phyloP scores from a whole-genome alignment of 2,113 vertebrate species.

The Megatriorchis doriae region DNA sequence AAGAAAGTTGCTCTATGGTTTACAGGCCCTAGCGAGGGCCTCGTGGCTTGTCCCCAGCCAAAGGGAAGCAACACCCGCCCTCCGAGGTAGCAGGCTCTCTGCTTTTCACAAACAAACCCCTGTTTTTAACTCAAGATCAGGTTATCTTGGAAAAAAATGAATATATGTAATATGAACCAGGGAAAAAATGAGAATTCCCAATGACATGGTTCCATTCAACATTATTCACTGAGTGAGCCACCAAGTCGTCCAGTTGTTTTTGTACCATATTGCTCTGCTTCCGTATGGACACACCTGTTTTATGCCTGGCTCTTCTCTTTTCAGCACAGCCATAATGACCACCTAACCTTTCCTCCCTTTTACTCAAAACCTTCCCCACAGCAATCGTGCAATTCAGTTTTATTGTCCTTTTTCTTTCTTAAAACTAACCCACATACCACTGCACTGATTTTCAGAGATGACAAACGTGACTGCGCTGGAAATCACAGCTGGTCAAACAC shows the following conservation, averaged over 20 bases:
- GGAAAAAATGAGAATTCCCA: neutral
- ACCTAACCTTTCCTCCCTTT: neutral
- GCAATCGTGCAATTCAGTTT: neutral
- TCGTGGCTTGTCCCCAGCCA: rapidly evolving
- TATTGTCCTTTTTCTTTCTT: neutral
- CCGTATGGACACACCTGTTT: neutral
- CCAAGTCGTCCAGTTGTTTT: rapidly evolving
- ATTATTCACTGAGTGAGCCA: neutral
- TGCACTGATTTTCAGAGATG: neutral
- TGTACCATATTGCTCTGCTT: neutral
- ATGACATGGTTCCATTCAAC: neutral
- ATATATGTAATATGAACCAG: neutral
- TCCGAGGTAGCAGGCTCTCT: rapidly evolving
- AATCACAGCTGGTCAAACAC: neutral
- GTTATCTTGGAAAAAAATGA: neutral
- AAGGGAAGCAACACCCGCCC: neutral
- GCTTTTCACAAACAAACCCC: neutral
- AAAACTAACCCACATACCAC: neutral
- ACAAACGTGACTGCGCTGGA: neutral
- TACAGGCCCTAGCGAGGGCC: rapidly evolving
- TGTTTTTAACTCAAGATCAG: neutral
- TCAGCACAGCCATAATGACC: neutral
- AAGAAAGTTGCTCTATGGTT: neutral
- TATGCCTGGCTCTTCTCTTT: neutral
- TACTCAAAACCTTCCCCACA: neutral